Conservation (phyloP, 2,888 invertebrate species). For the Nyleta sp. region DNA sequence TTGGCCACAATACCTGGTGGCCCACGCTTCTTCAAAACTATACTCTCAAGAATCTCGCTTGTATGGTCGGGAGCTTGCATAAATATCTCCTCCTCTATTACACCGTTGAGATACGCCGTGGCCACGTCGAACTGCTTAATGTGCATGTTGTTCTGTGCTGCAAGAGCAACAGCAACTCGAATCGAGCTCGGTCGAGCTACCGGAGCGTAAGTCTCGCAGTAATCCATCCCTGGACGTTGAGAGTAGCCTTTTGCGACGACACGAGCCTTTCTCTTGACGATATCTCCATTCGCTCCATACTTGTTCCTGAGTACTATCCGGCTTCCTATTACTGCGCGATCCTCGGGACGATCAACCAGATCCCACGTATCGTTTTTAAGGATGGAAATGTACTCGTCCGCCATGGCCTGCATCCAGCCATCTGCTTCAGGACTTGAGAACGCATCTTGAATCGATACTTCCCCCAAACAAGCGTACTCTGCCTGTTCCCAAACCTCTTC, state of each 20-base stretch:
- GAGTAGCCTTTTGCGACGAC: slow-evolving; percentile 63
- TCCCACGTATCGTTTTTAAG: slow-evolving; percentile 54
- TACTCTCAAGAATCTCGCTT: slow-evolving; percentile 3
- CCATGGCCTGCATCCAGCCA: slow-evolving; percentile 14
- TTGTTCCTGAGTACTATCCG: no score
- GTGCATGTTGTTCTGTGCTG: slow-evolving; percentile 1
- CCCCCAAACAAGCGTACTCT: neutral
- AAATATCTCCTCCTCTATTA: slow-evolving; percentile 6
- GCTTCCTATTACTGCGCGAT: slow-evolving; percentile 38
- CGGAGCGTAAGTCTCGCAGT: slow-evolving; percentile 58
- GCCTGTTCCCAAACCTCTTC: neutral
- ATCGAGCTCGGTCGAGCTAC: slow-evolving; percentile 56
- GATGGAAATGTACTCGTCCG: slow-evolving; percentile 1
- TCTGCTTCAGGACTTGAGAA: neutral
- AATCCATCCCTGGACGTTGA: slow-evolving; percentile 63
- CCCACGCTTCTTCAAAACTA: neutral
- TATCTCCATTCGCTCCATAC: slow-evolving; percentile 32
- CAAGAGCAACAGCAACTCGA: neutral
- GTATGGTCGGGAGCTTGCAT: neutral
- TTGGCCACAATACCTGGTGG: neutral
- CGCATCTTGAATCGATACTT: neutral
- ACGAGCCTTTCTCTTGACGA: slow-evolving; percentile 60
- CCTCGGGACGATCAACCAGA: neutral
- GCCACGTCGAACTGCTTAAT: slow-evolving; percentile 1
- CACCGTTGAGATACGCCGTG: slow-evolving; percentile 4